Evolutionary conservation across 2,888 invertebrate species (phyloP), one percentile per base, ranked within the genome.

Genomic region (Alcis repandata): DNA sequence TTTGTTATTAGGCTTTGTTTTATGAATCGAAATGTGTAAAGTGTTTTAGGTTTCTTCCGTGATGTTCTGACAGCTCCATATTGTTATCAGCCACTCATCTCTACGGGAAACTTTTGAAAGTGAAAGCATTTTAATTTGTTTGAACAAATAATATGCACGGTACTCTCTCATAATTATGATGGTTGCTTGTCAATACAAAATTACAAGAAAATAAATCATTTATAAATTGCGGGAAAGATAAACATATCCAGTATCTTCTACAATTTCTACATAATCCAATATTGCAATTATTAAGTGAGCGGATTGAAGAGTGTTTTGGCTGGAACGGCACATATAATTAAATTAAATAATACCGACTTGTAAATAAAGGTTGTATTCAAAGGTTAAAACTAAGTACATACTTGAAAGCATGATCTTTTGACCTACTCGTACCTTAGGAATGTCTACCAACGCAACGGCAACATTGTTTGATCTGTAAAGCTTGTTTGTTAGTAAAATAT

Each of bases 81-180:
- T 64, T 67, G 62, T 66, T 62, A 46, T 36, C 27, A 19, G 56
- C n/a, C 69, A 70, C 61, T 32, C 27, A 10, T 54, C 69, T 71
- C 61, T 70, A 74, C 72, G 63, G 57, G 63, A 66, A 70, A 69
- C 69, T 69, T 59, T 68, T 63, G 63, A 78, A 76, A 79, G 76
- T 75, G 75, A 76, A 77, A 79, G 75, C 70, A 71, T 66, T 53
- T 45, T 19, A n/a, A 20, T 19, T 59, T 60, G 9, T 19, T 53
- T 63, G 53, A 68, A 63, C 59, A 71, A 72, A 72, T 67, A 61
- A 32, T 27, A 32, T 41, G 17, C 15, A 17, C 17, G 10, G 2
- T 9, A n/a, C 13, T 22, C 11, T 20, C n/a, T 0, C 27, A 6
- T 43, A 1, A 43, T 2, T 17, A 10, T 8, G 20, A 48, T 3